Evolutionary conservation across 2,888 invertebrate species (phyloP).

Genomic region (Drosophila infuscata): DNA sequence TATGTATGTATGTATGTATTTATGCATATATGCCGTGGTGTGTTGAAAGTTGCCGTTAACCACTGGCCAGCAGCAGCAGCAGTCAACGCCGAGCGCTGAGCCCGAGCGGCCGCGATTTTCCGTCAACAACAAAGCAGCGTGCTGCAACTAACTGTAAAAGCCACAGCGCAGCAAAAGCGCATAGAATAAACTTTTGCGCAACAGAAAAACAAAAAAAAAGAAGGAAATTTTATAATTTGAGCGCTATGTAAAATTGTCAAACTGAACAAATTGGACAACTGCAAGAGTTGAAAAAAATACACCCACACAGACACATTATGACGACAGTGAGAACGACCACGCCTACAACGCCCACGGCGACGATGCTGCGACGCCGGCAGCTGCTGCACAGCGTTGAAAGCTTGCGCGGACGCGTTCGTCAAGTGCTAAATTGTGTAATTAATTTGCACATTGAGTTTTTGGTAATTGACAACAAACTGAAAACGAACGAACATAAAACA

Average conservation of each 20-base stretch:
- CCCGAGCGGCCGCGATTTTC: constrained; percentile 64
- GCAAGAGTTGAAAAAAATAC: neutral
- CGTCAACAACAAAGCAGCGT: constrained; percentile 24
- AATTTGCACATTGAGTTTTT: constrained; percentile 85
- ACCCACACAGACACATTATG: constrained; percentile 35
- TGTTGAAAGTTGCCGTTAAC: constrained; percentile 26
- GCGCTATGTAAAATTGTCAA: constrained; percentile 63
- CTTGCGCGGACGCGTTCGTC: constrained; percentile 83
- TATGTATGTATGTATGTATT: constrained; percentile 6
- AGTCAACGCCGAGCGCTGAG: constrained; percentile 64
- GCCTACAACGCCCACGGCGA: constrained; percentile 35
- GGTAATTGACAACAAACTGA: constrained; percentile 76
- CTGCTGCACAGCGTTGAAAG: constrained; percentile 82
- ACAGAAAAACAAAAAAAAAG: constrained; percentile 22
- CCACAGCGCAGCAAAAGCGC: constrained; percentile 21
- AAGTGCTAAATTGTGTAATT: constrained; percentile 85
- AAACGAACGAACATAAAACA: constrained; percentile 3
- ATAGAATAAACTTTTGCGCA: constrained; percentile 17
- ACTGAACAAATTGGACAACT: constrained; percentile 54
- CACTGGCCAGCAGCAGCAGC: constrained; percentile 47
- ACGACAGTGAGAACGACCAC: constrained; percentile 46
- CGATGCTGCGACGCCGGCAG: constrained; percentile 73
- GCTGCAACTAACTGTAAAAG: constrained; percentile 18
- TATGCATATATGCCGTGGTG: neutral
- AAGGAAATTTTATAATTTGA: constrained; percentile 46